Conservation (phyloP, 1,140 invertebrate species). For the Helicorthomorpha holstii region DNA sequence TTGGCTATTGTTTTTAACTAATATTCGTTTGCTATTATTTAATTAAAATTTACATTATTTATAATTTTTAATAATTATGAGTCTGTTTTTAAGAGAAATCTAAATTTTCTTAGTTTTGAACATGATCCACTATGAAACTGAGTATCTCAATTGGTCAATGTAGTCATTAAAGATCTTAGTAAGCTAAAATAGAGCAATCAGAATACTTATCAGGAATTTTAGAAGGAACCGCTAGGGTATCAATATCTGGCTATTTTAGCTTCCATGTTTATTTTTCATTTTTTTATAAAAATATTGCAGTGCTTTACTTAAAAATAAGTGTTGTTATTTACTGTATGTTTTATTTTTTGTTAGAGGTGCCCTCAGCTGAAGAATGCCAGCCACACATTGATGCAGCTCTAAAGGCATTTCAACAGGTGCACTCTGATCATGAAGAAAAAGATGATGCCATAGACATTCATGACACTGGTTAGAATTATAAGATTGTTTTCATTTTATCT, state of each 20-base stretch:
- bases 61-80: too few relatives aligned
- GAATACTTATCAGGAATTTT: not conserved
- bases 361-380: constrained; percentile 60
- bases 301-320: not conserved
- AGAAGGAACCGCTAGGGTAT: not conserved
- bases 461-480: not conserved
- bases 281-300: too few relatives aligned
- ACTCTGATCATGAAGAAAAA: not conserved
- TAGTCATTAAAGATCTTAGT: too few relatives aligned
- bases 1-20: too few relatives aligned
- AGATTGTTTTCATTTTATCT: constrained; percentile 6
- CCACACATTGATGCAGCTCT: constrained; percentile 73
- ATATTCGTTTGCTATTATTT: too few relatives aligned
- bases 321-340: too few relatives aligned
- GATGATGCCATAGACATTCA: constrained; percentile 6
- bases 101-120: too few relatives aligned
- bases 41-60: too few relatives aligned
- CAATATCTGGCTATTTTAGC: not conserved
- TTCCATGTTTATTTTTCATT: not conserved
- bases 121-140: too few relatives aligned
- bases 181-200: too few relatives aligned
- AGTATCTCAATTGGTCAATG: too few relatives aligned
- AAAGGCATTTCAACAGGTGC: constrained; percentile 21
- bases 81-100: too few relatives aligned
- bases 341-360: not conserved